Evolutionary conservation across 2,888 invertebrate species (phyloP).

Genomic region (Acrobasis consociella): DNA sequence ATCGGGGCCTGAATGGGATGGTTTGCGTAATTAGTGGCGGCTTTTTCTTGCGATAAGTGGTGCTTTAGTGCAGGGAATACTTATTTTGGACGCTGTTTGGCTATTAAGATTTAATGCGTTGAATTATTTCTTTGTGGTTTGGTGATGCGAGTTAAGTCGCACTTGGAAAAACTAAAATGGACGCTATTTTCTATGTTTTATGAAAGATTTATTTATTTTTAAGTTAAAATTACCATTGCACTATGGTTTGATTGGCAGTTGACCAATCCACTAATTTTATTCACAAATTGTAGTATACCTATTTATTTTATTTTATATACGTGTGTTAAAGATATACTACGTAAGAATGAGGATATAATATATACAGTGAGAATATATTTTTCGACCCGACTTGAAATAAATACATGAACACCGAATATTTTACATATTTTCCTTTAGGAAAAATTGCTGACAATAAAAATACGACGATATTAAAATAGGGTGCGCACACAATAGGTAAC

Average conservation of each 20-base stretch:
- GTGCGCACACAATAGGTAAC: constrained; percentile 54
- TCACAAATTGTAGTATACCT: too few relatives aligned
- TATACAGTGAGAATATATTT: neutral
- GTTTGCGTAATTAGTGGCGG: constrained; percentile 76
- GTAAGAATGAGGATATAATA: neutral
- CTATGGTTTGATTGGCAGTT: too few relatives aligned
- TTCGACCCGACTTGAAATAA: neutral
- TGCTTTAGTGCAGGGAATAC: constrained; percentile 36
- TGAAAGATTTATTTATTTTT: too few relatives aligned
- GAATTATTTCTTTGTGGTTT: constrained; percentile 10
- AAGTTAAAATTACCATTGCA: too few relatives aligned
- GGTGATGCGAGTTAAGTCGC: neutral
- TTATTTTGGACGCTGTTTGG: constrained; percentile 23
- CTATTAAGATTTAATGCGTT: constrained; percentile 16
- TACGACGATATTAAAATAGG: constrained; percentile 63
- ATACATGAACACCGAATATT: constrained; percentile 3
- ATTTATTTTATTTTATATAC: too few relatives aligned
- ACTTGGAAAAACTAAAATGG: too few relatives aligned
- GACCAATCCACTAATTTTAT: too few relatives aligned
- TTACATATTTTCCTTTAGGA: constrained; percentile 7
- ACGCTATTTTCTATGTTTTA: too few relatives aligned
- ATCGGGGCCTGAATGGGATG: constrained; percentile 58
- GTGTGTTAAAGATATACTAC: too few relatives aligned
- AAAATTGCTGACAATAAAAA: constrained; percentile 46
- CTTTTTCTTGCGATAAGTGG: constrained; percentile 57